These are phyloP conservation scores for Myathropa florea DNA, from an alignment of 2,888 invertebrate genomes.

Conservation along the genomic window DNA sequence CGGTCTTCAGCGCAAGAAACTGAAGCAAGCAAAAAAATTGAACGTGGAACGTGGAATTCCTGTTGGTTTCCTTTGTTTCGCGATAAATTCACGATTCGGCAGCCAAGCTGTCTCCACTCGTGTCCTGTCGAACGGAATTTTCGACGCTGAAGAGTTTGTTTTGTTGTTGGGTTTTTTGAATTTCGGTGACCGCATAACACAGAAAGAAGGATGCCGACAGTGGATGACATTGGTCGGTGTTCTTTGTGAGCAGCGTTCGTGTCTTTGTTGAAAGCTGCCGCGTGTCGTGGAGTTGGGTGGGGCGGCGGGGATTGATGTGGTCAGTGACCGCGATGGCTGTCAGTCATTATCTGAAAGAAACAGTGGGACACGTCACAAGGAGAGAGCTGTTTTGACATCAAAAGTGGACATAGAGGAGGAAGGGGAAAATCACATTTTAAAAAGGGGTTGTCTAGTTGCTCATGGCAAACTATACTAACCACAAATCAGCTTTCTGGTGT, in stretches of 20 bases:
- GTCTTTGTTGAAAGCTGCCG: neutral
- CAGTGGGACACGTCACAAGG: too few relatives aligned
- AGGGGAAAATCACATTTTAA: too few relatives aligned
- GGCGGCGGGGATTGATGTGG: neutral
- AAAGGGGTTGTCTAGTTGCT: too few relatives aligned
- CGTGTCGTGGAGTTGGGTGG: neutral
- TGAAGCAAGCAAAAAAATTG: neutral
- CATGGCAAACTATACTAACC: too few relatives aligned
- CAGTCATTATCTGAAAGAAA: neutral
- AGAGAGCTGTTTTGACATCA: too few relatives aligned
- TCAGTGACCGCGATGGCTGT: neutral
- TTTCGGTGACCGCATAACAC: conserved; percentile 25
- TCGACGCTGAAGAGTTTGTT: neutral
- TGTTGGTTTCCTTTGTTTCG: conserved; percentile 9
- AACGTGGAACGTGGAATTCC: neutral
- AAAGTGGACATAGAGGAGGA: too few relatives aligned
- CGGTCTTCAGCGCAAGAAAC: neutral
- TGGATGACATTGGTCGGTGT: neutral
- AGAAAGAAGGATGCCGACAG: conserved; percentile 4
- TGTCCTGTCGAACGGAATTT: neutral
- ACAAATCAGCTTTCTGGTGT: too few relatives aligned
- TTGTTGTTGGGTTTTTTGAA: neutral
- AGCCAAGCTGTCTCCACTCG: conserved; percentile 10
- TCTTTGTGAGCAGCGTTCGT: neutral
- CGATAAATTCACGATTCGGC: neutral